Evolutionary conservation across 2,113 vertebrate genomes (phyloP), one percentile per base, ranked within the genome.

Genomic region (Galemys pyrenaicus): DNA sequence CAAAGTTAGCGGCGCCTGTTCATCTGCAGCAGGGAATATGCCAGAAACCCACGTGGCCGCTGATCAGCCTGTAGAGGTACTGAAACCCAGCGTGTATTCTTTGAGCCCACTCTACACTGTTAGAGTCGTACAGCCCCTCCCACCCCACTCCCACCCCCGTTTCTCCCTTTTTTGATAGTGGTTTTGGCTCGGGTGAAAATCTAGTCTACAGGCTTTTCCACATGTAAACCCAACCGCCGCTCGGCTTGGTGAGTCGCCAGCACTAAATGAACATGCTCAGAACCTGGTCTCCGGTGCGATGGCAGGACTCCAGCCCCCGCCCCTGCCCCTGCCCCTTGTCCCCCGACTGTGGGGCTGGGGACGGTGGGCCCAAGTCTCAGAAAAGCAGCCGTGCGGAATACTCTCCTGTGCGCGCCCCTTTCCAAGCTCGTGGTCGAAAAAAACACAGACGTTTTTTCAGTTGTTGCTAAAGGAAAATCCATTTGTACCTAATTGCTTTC

Each of bases 401-500:
- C 46, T 12, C 44, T 94, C 95, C 88, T 88, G 88, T 0, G 28
- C 9, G 19, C 28, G 35, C 46, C 30, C 1, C 0, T 46, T 39
- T 37, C 30, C 32, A 78, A 68, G 32, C 68, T 67, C 35, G 32
- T 2, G 41, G 46, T 64, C 74, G 83, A 85, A 79, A 80, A 78
- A 8, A 74, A 87, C 87, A 73, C 16, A 20, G 10, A 13, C 54
- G 1, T 71, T 75, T 89, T 91, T 83, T 58, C n/a, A n/a, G n/a
- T n/a, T n/a, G n/a, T n/a, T n/a, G n/a, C n/a, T n/a, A 62, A 46
- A 54, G 91, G 73, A 79, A 82, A 30, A 16, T 81, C 17, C 87
- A 82, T 86, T 92, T 60, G 3, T 86, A 56, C 79, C 89, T 87
- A 94, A 95, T 89, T 94, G 89, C 65, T 95, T 95, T 93, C 86